Evolutionary conservation across 2,113 vertebrate genomes (phyloP).

Genomic region (Anas platyrhynchos): DNA sequence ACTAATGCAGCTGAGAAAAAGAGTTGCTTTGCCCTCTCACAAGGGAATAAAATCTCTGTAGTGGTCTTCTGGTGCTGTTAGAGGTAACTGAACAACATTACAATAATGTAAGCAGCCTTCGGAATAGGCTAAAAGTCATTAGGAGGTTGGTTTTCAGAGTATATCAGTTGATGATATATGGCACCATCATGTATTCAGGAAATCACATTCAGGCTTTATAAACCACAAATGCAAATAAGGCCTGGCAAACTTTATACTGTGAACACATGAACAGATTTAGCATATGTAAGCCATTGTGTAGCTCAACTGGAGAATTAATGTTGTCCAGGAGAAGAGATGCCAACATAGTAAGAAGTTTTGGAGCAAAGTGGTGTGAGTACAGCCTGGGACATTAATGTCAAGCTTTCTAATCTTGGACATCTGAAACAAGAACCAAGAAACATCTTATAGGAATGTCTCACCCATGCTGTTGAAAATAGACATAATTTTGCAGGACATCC

Average conservation of each 20-base stretch:
- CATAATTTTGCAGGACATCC: background rate
- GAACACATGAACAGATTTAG: conserved; percentile 9
- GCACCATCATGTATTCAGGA: background rate
- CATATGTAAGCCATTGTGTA: background rate
- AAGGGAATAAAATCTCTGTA: background rate
- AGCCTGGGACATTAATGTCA: background rate
- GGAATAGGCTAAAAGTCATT: conserved; percentile 13
- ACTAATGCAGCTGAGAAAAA: background rate
- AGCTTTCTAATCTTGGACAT: background rate
- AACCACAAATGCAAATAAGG: conserved; percentile 48
- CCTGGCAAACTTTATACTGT: background rate
- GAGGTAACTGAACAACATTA: conserved; percentile 10
- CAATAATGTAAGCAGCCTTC: background rate
- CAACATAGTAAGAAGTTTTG: background rate
- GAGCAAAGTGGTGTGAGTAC: background rate
- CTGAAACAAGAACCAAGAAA: background rate
- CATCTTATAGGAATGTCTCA: background rate
- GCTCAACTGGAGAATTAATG: background rate
- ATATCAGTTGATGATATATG: background rate
- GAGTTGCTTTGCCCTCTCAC: background rate
- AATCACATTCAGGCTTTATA: conserved; percentile 15
- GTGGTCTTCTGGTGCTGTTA: background rate
- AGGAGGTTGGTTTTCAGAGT: background rate
- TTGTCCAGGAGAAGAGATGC: background rate
- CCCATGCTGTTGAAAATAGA: background rate